Base-by-base conservation (phyloP, 1,140 invertebrate species). In the Octopus bimaculoides region DNA sequence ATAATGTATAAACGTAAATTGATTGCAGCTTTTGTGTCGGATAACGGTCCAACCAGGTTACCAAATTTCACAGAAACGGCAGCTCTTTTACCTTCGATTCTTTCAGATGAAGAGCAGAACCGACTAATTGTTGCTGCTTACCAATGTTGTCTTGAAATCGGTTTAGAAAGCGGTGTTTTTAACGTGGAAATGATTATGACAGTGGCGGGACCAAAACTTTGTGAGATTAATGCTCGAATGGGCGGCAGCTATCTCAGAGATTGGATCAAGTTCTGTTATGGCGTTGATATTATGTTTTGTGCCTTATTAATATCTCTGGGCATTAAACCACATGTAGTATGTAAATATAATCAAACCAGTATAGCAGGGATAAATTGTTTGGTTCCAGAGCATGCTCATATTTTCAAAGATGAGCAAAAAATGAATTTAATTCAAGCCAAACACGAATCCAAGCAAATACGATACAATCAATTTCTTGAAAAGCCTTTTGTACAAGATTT, bases 181-280 rank as follows among this genome's bases (percentile, higher is more conserved):
- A 86, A 86, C 78, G 84, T 86, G 7, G 84, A 85, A 76, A 81
- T 86, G 79, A 84, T 81, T 61, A 84, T 85, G 86, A 83, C 84
- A 4, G 55, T 75, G 8, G 78, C 78, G 5, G 86, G 86, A 5
- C 86, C 86, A 66, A 84, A 84, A 76, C 79, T 86, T 12, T 77
- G 85, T 7, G 86, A 86, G 77, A 83, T 86, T 20, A 86, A 86
- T 76, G 83, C 82, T 1, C 74, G 86, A 54, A 86, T 86, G 85
- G 85, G 84, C 5, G 86, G 86, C 5, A 83, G 82, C 55, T 86
- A 86, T 78, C 79, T 85, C 5, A 66, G 84, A 5, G 82, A 86
- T 75, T 86, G 85, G 85, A 84, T 86, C 12, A 77, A 77, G 6
- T 52, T 54, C 4, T 77, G 83, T 52, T 86, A 85, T 66, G 76